Base-by-base conservation (phyloP, 1,140 invertebrate genomes). In the Gerris buenoi region DNA sequence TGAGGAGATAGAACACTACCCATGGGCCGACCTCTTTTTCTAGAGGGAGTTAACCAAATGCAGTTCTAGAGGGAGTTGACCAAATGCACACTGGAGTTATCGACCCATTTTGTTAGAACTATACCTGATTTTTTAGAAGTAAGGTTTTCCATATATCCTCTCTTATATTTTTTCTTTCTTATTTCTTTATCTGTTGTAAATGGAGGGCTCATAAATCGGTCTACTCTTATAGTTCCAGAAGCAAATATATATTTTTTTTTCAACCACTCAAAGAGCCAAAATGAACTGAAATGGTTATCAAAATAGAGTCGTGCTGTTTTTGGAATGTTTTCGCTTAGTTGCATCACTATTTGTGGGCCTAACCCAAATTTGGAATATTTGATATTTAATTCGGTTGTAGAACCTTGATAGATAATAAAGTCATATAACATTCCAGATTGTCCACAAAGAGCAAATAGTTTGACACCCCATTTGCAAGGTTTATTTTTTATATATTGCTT, bases 321-420 rank as follows among this genome's bases (percentile, higher is more conserved):
- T 5, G 5, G 33, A 46, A 46, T 46, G 18, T 18, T 10, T 46
- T 46, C 33, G 18, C 33, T 46, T 18, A 46, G 18, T 46, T 46
- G 33, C 33, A 46, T 46, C 5, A 46, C 33, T 46, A 46, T 18
- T 46, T 46, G 33, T 46, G 33, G 18, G 5, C 33, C 33, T 46
- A 46, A 46, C 18, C 33, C 33, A 46, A 46, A 46, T 46, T 46
- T 46, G 18, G 5, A 10, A 18, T 46, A 46, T 46, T 18, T 46
- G 25, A 28, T 23, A 61, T 68, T 27, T 25, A 70, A 63, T 66
- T 67, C 67, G 13, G 70, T 70, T 14, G 62, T 68, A 59, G 29
- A 64, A 5, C 71, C 72, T 69, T 74, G 73, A 68, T 74, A 73
- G 13, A 70, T 23, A 25, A 73, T 23, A 65, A 73, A 75, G 65